Evolutionary conservation across 2,888 invertebrate genomes (phyloP).

Genomic region (Phasia obesa): DNA sequence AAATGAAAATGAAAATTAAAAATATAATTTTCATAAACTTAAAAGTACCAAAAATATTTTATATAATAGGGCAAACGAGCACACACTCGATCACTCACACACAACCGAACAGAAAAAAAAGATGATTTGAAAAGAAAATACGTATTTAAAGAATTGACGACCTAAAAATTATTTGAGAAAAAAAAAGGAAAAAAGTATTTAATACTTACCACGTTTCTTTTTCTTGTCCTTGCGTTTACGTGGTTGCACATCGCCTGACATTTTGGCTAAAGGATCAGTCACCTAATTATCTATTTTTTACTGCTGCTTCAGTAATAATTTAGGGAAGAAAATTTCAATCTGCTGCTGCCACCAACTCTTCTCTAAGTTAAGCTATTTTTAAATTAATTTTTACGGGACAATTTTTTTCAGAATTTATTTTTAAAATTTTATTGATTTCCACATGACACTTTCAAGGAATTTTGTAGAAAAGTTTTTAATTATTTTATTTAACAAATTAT

Average conservation of each 20-base stretch:
- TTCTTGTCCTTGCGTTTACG: slow-evolving; percentile 93
- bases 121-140: slow-evolving; percentile 3
- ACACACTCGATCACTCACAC: not conserved
- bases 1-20: slow-evolving; percentile 59
- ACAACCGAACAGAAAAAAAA: slow-evolving; percentile 6
- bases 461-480: not conserved
- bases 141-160: slow-evolving; percentile 13
- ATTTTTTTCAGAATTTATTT: slow-evolving; percentile 56
- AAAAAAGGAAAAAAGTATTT: not conserved
- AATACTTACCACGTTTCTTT: slow-evolving; percentile 87
- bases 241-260: slow-evolving; percentile 94
- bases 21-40: slow-evolving; percentile 67
- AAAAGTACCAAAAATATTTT: slow-evolving; percentile 76
- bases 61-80: slow-evolving; percentile 79
- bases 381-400: slow-evolving; percentile 59
- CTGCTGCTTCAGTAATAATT: slow-evolving; percentile 11
- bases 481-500: not conserved
- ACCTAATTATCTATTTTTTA: not conserved
- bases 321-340: slow-evolving; percentile 3
- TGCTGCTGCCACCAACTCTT: slow-evolving; percentile 43
- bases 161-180: slow-evolving; percentile 18
- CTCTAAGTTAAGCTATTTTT: slow-evolving; percentile 61
- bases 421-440: slow-evolving; percentile 59
- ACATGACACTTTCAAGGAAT: slow-evolving; percentile 32
- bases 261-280: slow-evolving; percentile 81